Evolutionary conservation across 2,797 vertebrate species (phyloP).

Genomic region (Micrastur ruficollis): DNA sequence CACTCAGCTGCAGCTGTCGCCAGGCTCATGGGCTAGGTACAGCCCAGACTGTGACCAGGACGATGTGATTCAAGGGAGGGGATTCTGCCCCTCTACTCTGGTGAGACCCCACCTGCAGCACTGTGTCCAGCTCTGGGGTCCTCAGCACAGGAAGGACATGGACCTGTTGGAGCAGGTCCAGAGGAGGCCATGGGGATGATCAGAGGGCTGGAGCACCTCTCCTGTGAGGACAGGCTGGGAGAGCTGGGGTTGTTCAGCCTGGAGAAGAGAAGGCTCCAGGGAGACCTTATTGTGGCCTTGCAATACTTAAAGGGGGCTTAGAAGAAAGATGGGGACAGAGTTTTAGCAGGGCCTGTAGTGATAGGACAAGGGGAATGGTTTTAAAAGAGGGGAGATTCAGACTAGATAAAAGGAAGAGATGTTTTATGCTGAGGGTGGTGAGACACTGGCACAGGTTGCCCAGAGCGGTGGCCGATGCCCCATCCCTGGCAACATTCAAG

Average conservation of each 20-base stretch:
- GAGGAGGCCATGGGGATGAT: background rate
- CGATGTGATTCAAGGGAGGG: no score
- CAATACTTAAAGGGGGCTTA: no score
- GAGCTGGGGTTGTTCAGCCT: background rate
- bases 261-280: no score
- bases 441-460: background rate
- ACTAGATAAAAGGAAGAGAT: no score
- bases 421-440: no score
- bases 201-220: background rate
- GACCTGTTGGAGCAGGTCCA: accelerated
- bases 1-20: accelerated
- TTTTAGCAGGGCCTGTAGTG: no score
- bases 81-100: background rate
- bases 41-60: background rate
- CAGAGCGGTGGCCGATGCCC: background rate
- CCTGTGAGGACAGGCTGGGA: background rate
- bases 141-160: accelerated
- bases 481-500: background rate
- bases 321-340: no score
- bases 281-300: no score
- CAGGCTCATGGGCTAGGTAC: background rate
- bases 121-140: background rate
- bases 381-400: no score
- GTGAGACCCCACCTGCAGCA: background rate
- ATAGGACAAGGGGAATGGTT: no score